Conservation (phyloP, 2,888 invertebrate genomes). For the Xanthia togata region DNA sequence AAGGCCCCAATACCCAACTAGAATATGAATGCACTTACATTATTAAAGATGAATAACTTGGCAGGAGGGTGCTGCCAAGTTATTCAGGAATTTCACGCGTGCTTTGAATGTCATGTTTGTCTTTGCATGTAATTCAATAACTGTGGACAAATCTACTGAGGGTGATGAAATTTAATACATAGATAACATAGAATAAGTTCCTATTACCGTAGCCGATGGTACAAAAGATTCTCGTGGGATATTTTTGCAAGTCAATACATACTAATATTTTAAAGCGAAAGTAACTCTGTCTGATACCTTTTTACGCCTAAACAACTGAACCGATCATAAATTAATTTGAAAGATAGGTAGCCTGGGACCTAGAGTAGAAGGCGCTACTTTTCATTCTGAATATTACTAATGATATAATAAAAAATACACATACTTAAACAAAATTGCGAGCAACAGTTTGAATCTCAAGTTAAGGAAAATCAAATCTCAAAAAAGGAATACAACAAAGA, state of each 20-base stretch:
- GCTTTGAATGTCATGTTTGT: constrained; percentile 24
- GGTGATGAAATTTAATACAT: constrained; percentile 23
- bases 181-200: constrained; percentile 9
- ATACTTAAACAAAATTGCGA: background rate
- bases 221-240: background rate
- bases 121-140: constrained; percentile 40
- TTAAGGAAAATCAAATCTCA: background rate
- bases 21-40: constrained; percentile 19
- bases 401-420: background rate
- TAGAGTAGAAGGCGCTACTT: background rate
- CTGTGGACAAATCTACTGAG: constrained; percentile 5
- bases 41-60: too few relatives aligned
- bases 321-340: background rate
- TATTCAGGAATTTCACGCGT: constrained; percentile 32
- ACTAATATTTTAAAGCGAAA: background rate
- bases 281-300: background rate
- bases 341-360: background rate
- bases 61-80: too few relatives aligned
- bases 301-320: background rate
- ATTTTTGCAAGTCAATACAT: background rate
- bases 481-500: background rate
- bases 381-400: background rate
- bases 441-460: too few relatives aligned
- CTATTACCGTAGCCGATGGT: background rate
- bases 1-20: background rate